Conservation (phyloP, 2,888 invertebrate genomes). For the Sphecodes monilicornis region DNA sequence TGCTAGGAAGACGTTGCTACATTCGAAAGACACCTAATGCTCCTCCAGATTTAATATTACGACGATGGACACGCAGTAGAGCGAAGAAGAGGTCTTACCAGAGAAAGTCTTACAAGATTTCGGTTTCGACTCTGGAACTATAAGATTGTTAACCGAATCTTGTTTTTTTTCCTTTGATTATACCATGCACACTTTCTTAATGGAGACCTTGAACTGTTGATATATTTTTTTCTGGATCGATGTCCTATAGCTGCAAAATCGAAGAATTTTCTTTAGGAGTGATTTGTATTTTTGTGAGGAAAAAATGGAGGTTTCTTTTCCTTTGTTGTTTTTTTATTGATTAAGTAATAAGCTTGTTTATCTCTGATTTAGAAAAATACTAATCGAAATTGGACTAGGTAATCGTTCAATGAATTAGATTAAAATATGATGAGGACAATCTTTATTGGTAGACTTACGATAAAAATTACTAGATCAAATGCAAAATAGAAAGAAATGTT, state of each 20-base stretch:
- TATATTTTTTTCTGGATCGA: background rate
- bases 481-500: too few relatives aligned
- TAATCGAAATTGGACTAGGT: too few relatives aligned
- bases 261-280: background rate
- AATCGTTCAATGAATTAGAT: too few relatives aligned
- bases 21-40: slow-evolving; percentile 40
- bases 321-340: too few relatives aligned
- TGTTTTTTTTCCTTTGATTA: background rate
- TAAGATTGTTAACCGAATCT: background rate
- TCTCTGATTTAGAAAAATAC: too few relatives aligned
- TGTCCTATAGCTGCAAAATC: background rate
- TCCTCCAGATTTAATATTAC: slow-evolving; percentile 52
- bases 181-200: background rate
- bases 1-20: slow-evolving; percentile 2
- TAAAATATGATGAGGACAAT: too few relatives aligned
- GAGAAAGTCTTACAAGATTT: background rate
- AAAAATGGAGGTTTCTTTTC: too few relatives aligned
- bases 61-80: background rate
- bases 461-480: too few relatives aligned
- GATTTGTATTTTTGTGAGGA: background rate
- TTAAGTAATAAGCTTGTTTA: too few relatives aligned
- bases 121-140: background rate
- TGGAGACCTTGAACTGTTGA: background rate
- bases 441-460: too few relatives aligned
- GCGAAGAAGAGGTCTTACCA: background rate